Conservation (phyloP, 2,888 invertebrate species). For the Ceraclea dissimilis region DNA sequence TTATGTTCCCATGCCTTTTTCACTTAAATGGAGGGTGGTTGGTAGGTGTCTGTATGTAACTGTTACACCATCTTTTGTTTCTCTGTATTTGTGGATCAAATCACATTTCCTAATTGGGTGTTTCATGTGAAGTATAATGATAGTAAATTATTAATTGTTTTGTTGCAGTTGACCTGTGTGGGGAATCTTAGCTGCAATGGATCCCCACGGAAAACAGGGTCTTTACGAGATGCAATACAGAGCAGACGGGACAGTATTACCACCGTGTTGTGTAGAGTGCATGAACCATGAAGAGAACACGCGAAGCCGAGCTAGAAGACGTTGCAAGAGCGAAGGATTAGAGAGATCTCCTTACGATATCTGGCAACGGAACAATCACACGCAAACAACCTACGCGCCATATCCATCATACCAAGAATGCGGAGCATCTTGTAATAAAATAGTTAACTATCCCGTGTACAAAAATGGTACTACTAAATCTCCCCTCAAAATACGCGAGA, state of each 20-base stretch:
- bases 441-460: neutral
- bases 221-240: constrained; percentile 10
- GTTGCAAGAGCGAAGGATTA: constrained; percentile 46
- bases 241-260: constrained; percentile 8
- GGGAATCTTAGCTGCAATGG: neutral
- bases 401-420: constrained; percentile 7
- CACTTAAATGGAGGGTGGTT: too few species aligned
- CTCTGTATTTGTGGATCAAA: too few species aligned
- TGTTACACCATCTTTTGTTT: too few species aligned
- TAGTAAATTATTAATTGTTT: too few species aligned
- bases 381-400: neutral
- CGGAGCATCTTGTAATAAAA: neutral
- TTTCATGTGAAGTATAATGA: too few species aligned
- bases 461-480: constrained; percentile 1
- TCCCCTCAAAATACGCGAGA: constrained; percentile 13
- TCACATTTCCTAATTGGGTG: too few species aligned
- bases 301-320: constrained; percentile 34
- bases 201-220: neutral
- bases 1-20: too few species aligned
- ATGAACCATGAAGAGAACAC: constrained; percentile 14
- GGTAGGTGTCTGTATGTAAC: too few species aligned
- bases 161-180: neutral
- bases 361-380: constrained; percentile 7
- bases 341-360: constrained; percentile 45
- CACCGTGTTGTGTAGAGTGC: constrained; percentile 17